These are phyloP conservation scores for Pocillopora verrucosa DNA, from an alignment of 64 coral and sea anemone species.

Conservation along the genomic window DNA sequence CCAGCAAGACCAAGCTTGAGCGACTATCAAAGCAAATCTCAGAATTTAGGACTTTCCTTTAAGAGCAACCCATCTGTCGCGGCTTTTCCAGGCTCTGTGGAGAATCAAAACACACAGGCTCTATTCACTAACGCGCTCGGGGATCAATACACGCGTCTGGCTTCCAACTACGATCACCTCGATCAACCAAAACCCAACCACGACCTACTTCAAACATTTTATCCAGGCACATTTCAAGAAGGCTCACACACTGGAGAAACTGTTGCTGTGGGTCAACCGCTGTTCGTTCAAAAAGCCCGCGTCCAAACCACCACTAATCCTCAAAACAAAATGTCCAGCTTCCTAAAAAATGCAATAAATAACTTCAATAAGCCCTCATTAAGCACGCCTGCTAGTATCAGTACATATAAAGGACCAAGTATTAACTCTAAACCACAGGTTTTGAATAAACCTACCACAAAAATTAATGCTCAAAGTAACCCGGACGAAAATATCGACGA, in stretches of 20 bases:
- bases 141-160: constrained; percentile 12
- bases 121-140: neutral
- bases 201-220: constrained; percentile 31
- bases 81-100: neutral
- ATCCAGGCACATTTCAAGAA: constrained; percentile 15
- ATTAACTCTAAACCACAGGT: neutral
- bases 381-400: neutral
- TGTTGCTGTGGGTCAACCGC: constrained; percentile 59
- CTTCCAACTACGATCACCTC: neutral
- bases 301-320: neutral
- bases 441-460: neutral
- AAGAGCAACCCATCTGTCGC: neutral
- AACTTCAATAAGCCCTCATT: neutral
- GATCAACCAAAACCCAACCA: neutral
- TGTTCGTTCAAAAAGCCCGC: neutral
- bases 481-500: constrained; percentile 14
- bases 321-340: neutral
- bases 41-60: constrained; percentile 14
- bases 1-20: constrained; percentile 4
- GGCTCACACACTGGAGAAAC: neutral
- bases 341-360: constrained; percentile 17
- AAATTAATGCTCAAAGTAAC: neutral
- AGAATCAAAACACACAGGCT: neutral
- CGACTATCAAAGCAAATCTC: constrained; percentile 30
- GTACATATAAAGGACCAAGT: neutral